Conservation (phyloP, 2,797 vertebrate genomes). For the Sebastes minor region DNA sequence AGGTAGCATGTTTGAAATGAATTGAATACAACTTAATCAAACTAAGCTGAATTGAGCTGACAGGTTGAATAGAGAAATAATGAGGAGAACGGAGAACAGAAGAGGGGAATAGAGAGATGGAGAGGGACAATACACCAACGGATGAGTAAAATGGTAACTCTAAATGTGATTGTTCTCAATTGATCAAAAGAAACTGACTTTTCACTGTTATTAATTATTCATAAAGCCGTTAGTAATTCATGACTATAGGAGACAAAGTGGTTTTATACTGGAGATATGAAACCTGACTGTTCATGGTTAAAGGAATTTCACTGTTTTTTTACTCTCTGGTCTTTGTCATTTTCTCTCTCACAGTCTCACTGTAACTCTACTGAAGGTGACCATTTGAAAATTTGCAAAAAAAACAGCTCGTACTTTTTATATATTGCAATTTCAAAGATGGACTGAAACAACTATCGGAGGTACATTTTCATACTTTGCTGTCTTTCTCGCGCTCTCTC, state of each 20-base stretch:
- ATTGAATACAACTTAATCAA: not conserved
- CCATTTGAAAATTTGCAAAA: not conserved
- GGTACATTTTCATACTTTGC: not conserved
- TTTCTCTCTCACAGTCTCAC: not conserved
- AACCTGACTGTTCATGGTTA: constrained; percentile 13
- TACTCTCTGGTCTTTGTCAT: not conserved
- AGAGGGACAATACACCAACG: not conserved
- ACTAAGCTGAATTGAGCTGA: not conserved
- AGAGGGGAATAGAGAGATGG: not conserved
- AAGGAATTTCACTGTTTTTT: not conserved
- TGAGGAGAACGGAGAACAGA: not conserved
- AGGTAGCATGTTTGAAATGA: not conserved
- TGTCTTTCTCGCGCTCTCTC: not conserved
- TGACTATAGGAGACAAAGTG: constrained; percentile 40
- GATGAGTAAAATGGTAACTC: constrained; percentile 18
- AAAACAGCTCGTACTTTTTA: not conserved
- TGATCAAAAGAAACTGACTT: constrained; percentile 46
- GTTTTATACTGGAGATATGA: constrained; percentile 40
- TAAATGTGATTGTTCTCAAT: constrained; percentile 34
- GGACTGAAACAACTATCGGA: not conserved
- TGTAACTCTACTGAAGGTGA: not conserved
- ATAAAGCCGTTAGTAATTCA: constrained; percentile 40
- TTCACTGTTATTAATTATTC: constrained; percentile 44
- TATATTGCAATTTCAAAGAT: not conserved
- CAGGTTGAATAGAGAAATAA: not conserved